Evolutionary conservation across 2,888 invertebrate species (phyloP), one percentile per base, ranked within the genome.

Genomic region (Ophraella communa): DNA sequence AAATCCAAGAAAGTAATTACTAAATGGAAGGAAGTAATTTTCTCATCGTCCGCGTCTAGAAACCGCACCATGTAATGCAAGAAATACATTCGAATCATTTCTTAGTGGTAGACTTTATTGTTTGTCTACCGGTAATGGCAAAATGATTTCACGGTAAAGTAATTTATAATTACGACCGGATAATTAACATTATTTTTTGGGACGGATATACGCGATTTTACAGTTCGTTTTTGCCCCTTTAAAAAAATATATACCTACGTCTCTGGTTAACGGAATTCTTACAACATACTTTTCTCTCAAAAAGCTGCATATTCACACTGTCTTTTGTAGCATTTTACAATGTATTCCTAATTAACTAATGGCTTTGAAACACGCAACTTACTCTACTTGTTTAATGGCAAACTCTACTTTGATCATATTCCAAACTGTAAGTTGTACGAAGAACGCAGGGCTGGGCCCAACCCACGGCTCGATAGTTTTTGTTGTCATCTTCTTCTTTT

Each of bases 1-100:
- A 24, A 52, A 27, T 17, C 24, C 42, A 42, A 55, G 42, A 55
- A 55, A 33, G 55, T 42, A 55, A 55, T 57, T 45, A 30, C 27
- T 18, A 30, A 57, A 5, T 35, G 21, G 45, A 44, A 57, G 57
- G 57, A 57, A 57, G 57, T 57, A 57, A 57, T 57, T 45, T 57
- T 30, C 45, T 30, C 23, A 30, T 27, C 30, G 57, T 21, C 45
- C 24, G 24, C 27, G 24, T 27, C 45, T 27, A 53, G 20, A 27
- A 57, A 57, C 57, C 57, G 30, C 57, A 57, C 35, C 11, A n/a
- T 27, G 53, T 27, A 35, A 53, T 35, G 20, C 14, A n/a, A 53
- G 11, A 53, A 53, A 33, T 8, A 17, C 39, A 54, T 54, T 54
- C 42, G 39, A 39, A 33, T 53, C 53, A 33, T 53, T 53, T 53